Evolutionary conservation across 2,888 invertebrate species (phyloP), one percentile per base, ranked within the genome.

Genomic region (Trichacis sp.): DNA sequence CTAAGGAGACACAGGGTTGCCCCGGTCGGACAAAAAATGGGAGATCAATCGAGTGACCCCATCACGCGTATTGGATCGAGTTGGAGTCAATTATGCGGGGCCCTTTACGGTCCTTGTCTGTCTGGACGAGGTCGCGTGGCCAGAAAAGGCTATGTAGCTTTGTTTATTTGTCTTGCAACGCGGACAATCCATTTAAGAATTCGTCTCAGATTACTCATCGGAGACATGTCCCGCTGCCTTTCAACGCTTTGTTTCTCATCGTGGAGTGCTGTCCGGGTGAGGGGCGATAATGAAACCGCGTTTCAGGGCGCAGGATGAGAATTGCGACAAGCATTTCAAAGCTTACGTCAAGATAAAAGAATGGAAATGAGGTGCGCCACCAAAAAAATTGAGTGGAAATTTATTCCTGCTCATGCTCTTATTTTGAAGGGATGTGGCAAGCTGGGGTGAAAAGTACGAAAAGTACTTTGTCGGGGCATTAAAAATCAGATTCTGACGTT

Each of bases 371-470:
- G 3, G 15, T 6, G 24, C 9, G 45, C 43, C 2, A 15, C 14
- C 9, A 49, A 62, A n/a, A 24, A 17, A 1, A 29, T 47, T 3
- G 11, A 47, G 9, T 63, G 63, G 63, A 17, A 19, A 2, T 63
- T 57, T 5, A 63, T 49, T 18, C 63, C 57, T 1, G 49, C 63
- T 1, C 46, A 12, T 0, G 42, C 62, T 5, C 56, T 8, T 42
- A 62, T 42, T 56, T 40, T 42, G 56, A 42, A 2, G 49, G 49
- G 2, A 40, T 49, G 1, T 49, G 56, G 56, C 49, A 49, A 29
- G 49, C 49, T 6, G 36, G 49, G 1, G 48, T 48, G 6, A 55
- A 55, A 12, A n/a, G 24, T 11, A 20, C 42, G 3, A 55, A 55
- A 6, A 14, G 19, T 17, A 17, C 17, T 58, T 9, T 2, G 14